Conservation (phyloP, 2,113 vertebrate genomes). For the Forbesichthys agassizii region DNA sequence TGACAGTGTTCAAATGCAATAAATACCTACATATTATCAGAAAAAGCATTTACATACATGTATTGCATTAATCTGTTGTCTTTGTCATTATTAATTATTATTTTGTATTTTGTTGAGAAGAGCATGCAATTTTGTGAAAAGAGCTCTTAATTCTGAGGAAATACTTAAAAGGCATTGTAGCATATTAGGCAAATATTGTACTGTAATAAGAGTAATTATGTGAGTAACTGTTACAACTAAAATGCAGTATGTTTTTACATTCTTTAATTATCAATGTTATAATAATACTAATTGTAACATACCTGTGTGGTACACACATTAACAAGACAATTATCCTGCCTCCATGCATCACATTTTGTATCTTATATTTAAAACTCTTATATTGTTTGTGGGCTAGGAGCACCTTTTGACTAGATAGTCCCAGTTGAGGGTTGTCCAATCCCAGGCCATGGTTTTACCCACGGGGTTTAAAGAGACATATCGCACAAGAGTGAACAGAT, state of each 20-base stretch:
- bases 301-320: not conserved
- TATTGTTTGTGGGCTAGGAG: constrained; percentile 8
- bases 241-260: too few relatives aligned
- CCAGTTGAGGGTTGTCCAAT: constrained; percentile 96
- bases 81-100: not conserved
- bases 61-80: not conserved
- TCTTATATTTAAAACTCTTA: not conserved
- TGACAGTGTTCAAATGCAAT: not conserved
- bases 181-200: too few relatives aligned
- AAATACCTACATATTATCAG: not conserved
- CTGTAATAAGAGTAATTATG: too few relatives aligned
- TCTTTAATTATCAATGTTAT: not conserved
- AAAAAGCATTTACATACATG: too few relatives aligned
- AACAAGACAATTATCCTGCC: not conserved
- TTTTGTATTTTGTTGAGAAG: too few relatives aligned
- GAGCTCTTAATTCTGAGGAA: too few relatives aligned
- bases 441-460: constrained; percentile 93
- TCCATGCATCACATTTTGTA: not conserved
- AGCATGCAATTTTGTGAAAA: too few relatives aligned
- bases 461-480: constrained; percentile 88
- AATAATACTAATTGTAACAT: not conserved
- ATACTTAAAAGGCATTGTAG: too few relatives aligned
- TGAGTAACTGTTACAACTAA: too few relatives aligned
- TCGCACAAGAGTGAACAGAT: constrained; percentile 88
- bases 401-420: constrained; percentile 88